Percentiles rank a stretch among this genome's conserved stretches.
Evolutionary conservation across 1,140 invertebrate species (phyloP).

Genomic region (Achroia grisella): DNA sequence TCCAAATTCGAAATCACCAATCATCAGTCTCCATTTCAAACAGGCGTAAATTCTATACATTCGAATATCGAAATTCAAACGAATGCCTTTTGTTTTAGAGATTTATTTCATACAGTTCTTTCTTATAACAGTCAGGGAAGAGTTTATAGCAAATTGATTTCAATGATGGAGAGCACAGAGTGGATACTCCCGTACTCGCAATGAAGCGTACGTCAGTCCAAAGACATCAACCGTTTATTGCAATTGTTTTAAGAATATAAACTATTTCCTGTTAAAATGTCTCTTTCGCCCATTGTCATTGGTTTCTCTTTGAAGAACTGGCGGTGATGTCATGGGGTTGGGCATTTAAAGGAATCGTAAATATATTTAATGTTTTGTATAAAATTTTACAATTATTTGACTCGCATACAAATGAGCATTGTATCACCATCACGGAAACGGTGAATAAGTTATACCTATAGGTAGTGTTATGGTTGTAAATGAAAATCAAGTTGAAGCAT

Average conservation of each 20-base stretch:
- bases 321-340: constrained; percentile 50
- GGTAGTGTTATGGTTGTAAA: too few relatives aligned
- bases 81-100: constrained; percentile 50
- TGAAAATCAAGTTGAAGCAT: too few relatives aligned
- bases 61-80: constrained; percentile 58
- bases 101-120: constrained; percentile 34
- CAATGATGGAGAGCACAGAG: constrained; percentile 1
- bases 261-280: constrained; percentile 69
- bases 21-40: constrained; percentile 42
- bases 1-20: constrained; percentile 60
- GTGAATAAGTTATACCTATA: not conserved
- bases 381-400: constrained; percentile 6
- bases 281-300: constrained; percentile 55
- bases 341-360: constrained; percentile 42
- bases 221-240: constrained; percentile 46
- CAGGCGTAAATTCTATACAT: constrained; percentile 36
- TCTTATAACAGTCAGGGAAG: not conserved
- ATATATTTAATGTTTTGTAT: constrained; percentile 23
- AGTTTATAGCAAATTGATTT: constrained; percentile 8
- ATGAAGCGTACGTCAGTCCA: not conserved
- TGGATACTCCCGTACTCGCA: too few relatives aligned
- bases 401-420: not conserved
- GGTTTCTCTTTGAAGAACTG: constrained; percentile 42
- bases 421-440: constrained; percentile 2
- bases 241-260: constrained; percentile 67